Conservation (phyloP, 1,140 invertebrate species). For the Neodiprion fabricii region DNA sequence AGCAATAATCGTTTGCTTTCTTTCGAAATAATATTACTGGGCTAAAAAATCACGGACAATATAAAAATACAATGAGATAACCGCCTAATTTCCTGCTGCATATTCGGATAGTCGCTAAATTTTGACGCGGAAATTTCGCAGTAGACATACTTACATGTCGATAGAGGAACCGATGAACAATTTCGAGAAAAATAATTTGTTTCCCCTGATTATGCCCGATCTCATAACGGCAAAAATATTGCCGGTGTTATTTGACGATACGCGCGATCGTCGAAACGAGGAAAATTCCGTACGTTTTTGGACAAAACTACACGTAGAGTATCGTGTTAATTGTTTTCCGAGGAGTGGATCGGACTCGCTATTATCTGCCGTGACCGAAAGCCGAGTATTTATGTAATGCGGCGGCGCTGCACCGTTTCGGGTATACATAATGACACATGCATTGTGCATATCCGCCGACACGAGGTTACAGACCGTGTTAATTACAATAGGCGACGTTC, state of each 20-base stretch:
- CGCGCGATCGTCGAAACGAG: neutral
- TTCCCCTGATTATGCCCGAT: no score
- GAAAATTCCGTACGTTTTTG: neutral
- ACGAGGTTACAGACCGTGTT: neutral
- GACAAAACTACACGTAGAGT: neutral
- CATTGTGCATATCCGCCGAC: neutral
- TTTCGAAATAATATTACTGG: no score
- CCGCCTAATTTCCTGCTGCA: no score
- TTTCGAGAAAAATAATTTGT: no score
- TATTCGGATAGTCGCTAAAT: no score
- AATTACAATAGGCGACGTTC: neutral
- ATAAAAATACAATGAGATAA: no score
- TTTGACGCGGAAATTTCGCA: no score
- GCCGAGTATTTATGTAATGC: slow-evolving; percentile 4
- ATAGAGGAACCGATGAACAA: no score
- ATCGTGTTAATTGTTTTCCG: neutral
- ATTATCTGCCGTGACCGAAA: neutral
- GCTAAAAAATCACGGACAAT: no score
- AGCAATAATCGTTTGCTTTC: no score
- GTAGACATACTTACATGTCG: no score
- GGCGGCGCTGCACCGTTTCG: neutral
- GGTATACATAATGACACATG: neutral
- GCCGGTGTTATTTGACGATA: neutral
- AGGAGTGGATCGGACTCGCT: neutral
- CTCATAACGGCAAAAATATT: no score